Base-by-base conservation (phyloP, 2,888 invertebrate species). In the Drosophila anomalipes region DNA sequence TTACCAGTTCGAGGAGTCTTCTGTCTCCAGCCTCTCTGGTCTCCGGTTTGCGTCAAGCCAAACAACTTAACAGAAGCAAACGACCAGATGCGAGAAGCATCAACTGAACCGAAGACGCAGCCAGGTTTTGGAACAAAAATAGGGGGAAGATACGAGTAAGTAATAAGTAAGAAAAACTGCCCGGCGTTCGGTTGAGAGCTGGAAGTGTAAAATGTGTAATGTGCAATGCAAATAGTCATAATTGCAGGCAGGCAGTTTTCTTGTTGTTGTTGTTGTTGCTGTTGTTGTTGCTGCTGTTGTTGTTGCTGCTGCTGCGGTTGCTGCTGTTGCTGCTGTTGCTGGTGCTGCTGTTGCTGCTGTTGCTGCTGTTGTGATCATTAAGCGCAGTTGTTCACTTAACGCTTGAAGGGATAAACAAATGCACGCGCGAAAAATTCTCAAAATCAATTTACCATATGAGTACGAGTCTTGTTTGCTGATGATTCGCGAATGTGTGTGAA, bases 191-290 rank as follows among this genome's bases (percentile, higher is more conserved):
- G 67, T 53, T 65, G 49, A 69, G 72, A 81, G 67, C 74, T 73
- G 67, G 62, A 65, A 78, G 79, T 84, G 87, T 79, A 82, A 86
- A 84, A 77, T 84, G 82, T 78, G 79, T 76, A 83, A 89, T 77
- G 89, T 77, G 75, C 85, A 87, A 87, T 84, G 89, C 83, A 90
- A 86, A 86, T 81, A 81, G 90, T 90, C 88, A 86, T 90, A 90
- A 83, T 90, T 90, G 68, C 70, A 67, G 52, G 66, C 66, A 74
- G 74, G 77, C 77, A 69, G 49, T 67, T 64, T 57, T 64, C 1
- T 22, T 22, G 22, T 22, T 22, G 22, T 22, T 22, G 22, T 56
- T 63, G 41, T 47, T 57, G 32, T 12, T 51, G 28, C 7, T 51
- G 39, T 22, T n/a, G 4, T n/a, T 4, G 10, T 2, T 12, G n/a